Percentiles rank a stretch among this genome's conserved stretches.
Evolutionary conservation across 2,113 vertebrate genomes (phyloP).

Genomic region (Suricata suricatta): DNA sequence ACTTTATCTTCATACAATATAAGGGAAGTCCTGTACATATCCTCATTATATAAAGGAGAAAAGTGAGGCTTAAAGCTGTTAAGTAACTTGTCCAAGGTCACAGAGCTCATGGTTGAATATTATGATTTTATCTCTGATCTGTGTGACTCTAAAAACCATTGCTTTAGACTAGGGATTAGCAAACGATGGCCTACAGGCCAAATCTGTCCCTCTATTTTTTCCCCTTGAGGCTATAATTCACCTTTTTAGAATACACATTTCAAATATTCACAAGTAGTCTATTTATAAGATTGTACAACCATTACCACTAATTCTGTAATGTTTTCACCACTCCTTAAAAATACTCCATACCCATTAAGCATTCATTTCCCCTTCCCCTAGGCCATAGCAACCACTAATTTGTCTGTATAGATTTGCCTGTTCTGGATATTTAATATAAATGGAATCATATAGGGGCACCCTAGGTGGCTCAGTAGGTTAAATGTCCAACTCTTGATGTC

Average conservation of each 20-base stretch:
- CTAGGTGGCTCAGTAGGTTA: too few species aligned
- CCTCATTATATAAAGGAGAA: constrained; percentile 4
- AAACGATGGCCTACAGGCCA: not conserved
- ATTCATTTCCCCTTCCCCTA: constrained; percentile 5
- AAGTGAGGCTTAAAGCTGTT: constrained; percentile 51
- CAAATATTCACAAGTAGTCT: constrained; percentile 25
- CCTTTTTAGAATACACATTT: not conserved
- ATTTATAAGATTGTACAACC: not conserved
- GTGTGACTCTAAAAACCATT: constrained; percentile 19
- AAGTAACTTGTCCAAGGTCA: constrained; percentile 46
- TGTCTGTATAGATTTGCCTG: constrained; percentile 36
- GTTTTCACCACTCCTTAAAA: constrained; percentile 45
- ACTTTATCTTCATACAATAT: constrained; percentile 50
- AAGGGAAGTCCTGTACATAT: not conserved
- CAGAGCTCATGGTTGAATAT: constrained; percentile 42
- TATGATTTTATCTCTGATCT: constrained; percentile 17
- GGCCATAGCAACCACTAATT: constrained; percentile 5
- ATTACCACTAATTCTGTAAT: constrained; percentile 25
- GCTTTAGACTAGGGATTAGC: not conserved
- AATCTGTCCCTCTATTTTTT: constrained; percentile 32
- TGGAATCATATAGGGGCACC: not conserved
- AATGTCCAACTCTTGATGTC: too few species aligned
- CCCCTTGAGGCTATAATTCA: constrained; percentile 15
- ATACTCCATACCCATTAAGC: not conserved
- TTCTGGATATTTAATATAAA: constrained; percentile 39